These are phyloP conservation scores for Semnornis frantzii DNA, from an alignment of 2,113 vertebrate species.

Conservation along the genomic window DNA sequence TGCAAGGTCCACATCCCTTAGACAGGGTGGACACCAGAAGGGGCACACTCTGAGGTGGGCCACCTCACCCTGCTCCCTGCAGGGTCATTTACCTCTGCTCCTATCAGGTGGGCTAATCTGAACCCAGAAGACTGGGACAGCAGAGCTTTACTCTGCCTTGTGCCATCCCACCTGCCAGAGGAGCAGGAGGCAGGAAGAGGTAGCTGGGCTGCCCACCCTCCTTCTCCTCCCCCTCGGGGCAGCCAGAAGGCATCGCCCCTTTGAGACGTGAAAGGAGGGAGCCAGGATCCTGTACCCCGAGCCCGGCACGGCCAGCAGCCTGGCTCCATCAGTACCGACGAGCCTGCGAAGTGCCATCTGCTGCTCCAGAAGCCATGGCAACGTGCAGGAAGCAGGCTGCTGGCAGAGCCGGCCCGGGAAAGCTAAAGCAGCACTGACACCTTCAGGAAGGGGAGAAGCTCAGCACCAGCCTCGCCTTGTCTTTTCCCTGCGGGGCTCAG, in stretches of 20 bases:
- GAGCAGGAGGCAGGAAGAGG: background rate
- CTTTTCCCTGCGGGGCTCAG: slow-evolving; percentile 43
- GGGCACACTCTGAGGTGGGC: fast-evolving
- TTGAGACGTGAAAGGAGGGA: background rate
- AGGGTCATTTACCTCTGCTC: background rate
- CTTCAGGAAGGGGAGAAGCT: slow-evolving; percentile 66
- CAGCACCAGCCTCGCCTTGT: slow-evolving; percentile 13
- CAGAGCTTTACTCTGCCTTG: background rate
- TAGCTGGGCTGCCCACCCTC: background rate
- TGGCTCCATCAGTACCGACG: background rate
- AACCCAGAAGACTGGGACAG: fast-evolving
- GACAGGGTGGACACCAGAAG: background rate
- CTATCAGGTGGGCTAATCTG: background rate
- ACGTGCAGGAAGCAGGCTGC: background rate
- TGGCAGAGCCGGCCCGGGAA: slow-evolving; percentile 5
- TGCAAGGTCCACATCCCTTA: background rate
- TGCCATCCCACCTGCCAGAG: background rate
- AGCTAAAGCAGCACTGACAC: slow-evolving; percentile 63
- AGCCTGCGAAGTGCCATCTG: background rate
- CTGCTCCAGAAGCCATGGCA: slow-evolving; percentile 40
- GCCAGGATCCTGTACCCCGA: background rate
- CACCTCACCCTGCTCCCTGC: background rate
- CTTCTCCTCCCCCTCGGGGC: background rate
- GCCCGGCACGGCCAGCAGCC: background rate
- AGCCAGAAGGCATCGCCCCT: background rate